Conservation (phyloP, 2,888 invertebrate genomes). For the Microplitis manilae region DNA sequence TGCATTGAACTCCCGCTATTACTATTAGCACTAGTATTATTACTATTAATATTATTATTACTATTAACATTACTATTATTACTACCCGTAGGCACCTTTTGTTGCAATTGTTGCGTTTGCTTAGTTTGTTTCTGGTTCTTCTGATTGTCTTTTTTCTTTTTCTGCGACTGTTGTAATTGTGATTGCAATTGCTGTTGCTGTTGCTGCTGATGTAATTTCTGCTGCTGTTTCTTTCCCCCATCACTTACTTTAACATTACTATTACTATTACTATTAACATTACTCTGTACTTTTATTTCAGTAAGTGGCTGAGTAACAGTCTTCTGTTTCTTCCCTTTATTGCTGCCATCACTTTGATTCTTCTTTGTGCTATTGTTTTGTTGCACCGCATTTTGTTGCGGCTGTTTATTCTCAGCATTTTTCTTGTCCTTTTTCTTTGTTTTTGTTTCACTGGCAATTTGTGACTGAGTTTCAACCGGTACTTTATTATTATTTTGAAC, state of each 20-base stretch:
- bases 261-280: constrained; percentile 33
- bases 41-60: constrained; percentile 14
- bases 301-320: constrained; percentile 40
- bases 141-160: constrained; percentile 55
- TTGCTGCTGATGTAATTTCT: background rate
- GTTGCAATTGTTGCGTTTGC: constrained; percentile 52
- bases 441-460: constrained; percentile 49
- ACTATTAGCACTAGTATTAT: constrained; percentile 10
- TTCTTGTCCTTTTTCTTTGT: constrained; percentile 64
- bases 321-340: constrained; percentile 44
- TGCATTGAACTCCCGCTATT: constrained; percentile 50
- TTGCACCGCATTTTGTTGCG: constrained; percentile 48
- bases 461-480: constrained; percentile 55
- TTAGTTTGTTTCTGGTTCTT: constrained; percentile 54
- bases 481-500: constrained; percentile 51
- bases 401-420: constrained; percentile 64
- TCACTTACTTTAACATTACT: constrained; percentile 47
- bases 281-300: constrained; percentile 47
- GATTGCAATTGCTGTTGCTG: constrained; percentile 50
- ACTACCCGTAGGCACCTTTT: constrained; percentile 29
- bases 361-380: constrained; percentile 53
- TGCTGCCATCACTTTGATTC: constrained; percentile 39
- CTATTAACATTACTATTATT: background rate
- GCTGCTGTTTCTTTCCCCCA: constrained; percentile 31
- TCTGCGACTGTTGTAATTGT: constrained; percentile 41